Percentiles rank a stretch among this genome's conserved stretches.
Conservation (phyloP, 2,888 invertebrate genomes). For the Lithophane ornitopus region DNA sequence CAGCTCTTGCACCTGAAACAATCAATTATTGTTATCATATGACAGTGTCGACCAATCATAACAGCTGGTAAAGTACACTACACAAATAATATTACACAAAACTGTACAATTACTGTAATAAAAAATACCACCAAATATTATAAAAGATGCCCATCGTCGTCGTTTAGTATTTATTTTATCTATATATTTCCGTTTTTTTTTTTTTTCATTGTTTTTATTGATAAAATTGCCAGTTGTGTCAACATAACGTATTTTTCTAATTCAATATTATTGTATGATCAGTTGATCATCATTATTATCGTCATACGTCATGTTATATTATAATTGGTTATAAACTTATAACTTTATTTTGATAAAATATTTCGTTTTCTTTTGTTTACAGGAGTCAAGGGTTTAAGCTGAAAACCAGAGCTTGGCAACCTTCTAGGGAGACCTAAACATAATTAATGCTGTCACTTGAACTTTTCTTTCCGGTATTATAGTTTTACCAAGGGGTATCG, state of each 20-base stretch:
- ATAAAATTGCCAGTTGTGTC: not conserved
- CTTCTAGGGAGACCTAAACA: not conserved
- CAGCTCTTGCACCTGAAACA: constrained; percentile 93
- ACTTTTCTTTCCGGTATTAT: not conserved
- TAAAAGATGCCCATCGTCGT: too few relatives aligned
- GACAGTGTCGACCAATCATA: not conserved
- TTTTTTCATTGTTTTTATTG: too few relatives aligned
- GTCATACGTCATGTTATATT: not conserved
- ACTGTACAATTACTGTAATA: too few relatives aligned
- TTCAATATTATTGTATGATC: not conserved
- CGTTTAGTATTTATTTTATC: too few relatives aligned
- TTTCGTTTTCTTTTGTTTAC: not conserved
- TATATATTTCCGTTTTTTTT: too few relatives aligned
- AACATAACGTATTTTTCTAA: not conserved
- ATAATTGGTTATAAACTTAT: too few relatives aligned
- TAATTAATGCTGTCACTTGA: not conserved
- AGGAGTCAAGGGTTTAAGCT: not conserved
- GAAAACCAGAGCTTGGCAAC: not conserved
- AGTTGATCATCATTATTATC: too few relatives aligned
- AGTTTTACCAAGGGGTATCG: not conserved
- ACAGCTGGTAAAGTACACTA: not conserved
- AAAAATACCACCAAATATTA: too few relatives aligned
- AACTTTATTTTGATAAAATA: not conserved
- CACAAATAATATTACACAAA: too few relatives aligned
- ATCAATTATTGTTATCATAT: not conserved